These are phyloP conservation scores for Epicauta chinensis DNA, from an alignment of 1,140 invertebrate genomes.

Conservation along the genomic window DNA sequence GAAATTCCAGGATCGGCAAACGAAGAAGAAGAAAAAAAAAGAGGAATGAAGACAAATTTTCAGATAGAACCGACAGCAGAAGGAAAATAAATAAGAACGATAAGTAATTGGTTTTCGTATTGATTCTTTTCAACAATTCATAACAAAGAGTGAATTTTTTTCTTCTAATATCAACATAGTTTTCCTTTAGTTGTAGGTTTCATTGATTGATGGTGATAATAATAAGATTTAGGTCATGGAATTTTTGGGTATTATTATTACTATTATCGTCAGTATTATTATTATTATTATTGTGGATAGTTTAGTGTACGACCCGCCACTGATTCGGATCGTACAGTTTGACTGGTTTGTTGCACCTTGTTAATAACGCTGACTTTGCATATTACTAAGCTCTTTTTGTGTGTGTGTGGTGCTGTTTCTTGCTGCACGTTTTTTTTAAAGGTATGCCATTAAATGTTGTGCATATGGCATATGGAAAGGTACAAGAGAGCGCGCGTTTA, in stretches of 20 bases:
- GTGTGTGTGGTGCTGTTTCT: slow-evolving; percentile 23
- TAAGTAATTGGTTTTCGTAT: too few species aligned
- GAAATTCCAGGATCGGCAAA: too few species aligned
- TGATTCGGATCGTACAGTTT: slow-evolving; percentile 12
- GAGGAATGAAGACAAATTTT: too few species aligned
- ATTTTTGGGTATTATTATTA: too few species aligned
- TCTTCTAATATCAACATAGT: neutral
- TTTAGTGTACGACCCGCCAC: slow-evolving; percentile 18
- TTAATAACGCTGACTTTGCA: slow-evolving; percentile 43
- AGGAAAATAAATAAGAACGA: too few species aligned
- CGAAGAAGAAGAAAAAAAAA: too few species aligned
- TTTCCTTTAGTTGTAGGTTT: neutral
- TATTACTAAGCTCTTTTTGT: slow-evolving; percentile 36
- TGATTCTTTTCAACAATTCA: neutral
- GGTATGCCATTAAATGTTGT: slow-evolving; percentile 34
- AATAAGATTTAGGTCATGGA: neutral
- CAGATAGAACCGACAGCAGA: too few species aligned
- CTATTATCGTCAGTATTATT: neutral
- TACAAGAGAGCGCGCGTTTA: slow-evolving; percentile 26
- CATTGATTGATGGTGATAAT: neutral
- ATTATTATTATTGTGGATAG: neutral
- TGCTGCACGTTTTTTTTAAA: slow-evolving; percentile 29
- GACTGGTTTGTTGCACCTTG: slow-evolving; percentile 40
- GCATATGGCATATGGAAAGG: slow-evolving; percentile 29
- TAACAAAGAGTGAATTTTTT: neutral